Evolutionary conservation across 2,888 invertebrate genomes (phyloP).

Genomic region (Xylocampa areola): DNA sequence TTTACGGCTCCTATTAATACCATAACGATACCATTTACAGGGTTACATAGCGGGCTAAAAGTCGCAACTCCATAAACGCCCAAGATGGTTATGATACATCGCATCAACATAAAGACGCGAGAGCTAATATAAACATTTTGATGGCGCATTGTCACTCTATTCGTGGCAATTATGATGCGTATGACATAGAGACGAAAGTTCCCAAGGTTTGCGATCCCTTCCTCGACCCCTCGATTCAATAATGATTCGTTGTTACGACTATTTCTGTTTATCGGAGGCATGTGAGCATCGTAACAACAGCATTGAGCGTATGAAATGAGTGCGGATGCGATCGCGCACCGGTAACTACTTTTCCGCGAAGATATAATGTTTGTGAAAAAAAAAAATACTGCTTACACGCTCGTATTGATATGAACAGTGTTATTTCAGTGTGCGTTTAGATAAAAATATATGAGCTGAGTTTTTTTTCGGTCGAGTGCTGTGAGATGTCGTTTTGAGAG

Average conservation of each 20-base stretch:
- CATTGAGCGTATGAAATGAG: conserved; percentile 74
- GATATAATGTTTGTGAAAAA: conserved; percentile 81
- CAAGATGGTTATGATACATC: conserved; percentile 54
- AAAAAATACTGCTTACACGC: conserved; percentile 56
- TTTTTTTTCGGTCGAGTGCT: conserved; percentile 47
- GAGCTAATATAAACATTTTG: conserved; percentile 59
- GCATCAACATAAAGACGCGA: conserved; percentile 61
- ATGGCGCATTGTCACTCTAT: conserved; percentile 63
- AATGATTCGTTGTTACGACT: conserved; percentile 76
- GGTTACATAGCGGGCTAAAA: conserved; percentile 38
- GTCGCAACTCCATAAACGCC: conserved; percentile 47
- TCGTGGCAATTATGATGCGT: conserved; percentile 62
- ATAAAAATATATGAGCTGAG: conserved; percentile 55
- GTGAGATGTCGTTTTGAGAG: conserved; percentile 34
- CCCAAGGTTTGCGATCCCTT: conserved; percentile 62
- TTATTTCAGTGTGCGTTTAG: conserved; percentile 58
- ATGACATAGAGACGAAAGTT: conserved; percentile 36
- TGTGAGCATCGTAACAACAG: conserved; percentile 63
- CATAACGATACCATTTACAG: conserved; percentile 53
- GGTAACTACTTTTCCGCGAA: conserved; percentile 87
- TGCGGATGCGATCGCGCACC: conserved; percentile 83
- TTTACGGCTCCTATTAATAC: conserved; percentile 57
- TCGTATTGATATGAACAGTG: conserved; percentile 56
- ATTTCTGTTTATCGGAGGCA: conserved; percentile 60
- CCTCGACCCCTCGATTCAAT: conserved; percentile 76